Conservation (phyloP, 2,797 vertebrate genomes). For the Cynopterus sphinx region DNA sequence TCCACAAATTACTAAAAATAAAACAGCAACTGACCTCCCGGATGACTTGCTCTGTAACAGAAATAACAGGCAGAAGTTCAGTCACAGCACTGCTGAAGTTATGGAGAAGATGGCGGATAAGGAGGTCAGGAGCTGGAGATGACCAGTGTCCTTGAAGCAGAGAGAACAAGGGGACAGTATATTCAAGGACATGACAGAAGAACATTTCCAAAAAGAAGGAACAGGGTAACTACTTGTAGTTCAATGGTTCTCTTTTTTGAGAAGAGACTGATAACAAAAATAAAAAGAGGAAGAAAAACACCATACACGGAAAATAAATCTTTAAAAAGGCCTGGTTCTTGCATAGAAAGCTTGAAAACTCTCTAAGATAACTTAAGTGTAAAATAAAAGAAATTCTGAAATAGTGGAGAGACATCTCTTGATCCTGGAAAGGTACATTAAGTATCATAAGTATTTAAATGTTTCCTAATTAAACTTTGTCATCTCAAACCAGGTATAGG, state of each 20-base stretch:
- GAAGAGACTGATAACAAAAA: background rate
- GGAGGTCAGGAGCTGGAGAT: background rate
- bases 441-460: background rate
- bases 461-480: background rate
- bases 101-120: background rate
- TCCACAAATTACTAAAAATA: background rate
- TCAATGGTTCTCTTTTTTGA: background rate
- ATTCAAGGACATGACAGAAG: background rate
- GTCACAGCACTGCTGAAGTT: background rate
- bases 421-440: background rate
- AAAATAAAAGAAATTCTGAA: conserved; percentile 1
- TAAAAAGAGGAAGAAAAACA: background rate
- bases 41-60: background rate
- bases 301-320: background rate
- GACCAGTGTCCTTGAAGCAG: background rate
- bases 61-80: background rate
- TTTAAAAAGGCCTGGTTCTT: background rate
- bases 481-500: background rate
- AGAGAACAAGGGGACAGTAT: background rate
- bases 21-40: background rate
- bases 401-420: background rate
- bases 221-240: background rate
- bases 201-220: background rate
- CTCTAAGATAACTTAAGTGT: background rate
- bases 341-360: background rate